Evolutionary conservation across 2,113 vertebrate species (phyloP).

Genomic region (Poeciliopsis turrubarensis): DNA sequence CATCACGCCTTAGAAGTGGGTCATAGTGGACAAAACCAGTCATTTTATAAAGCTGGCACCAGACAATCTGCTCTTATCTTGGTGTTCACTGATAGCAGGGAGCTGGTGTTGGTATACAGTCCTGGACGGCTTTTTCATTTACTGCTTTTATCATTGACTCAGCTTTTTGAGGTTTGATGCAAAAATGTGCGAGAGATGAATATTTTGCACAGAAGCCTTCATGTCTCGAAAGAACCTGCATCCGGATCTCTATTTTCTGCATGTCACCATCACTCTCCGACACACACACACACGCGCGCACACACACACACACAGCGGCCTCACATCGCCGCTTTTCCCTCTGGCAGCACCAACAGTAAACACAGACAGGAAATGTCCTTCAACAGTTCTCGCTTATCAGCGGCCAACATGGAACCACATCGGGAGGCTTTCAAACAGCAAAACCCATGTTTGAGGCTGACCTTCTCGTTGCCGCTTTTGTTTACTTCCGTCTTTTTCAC

Average conservation of each 20-base stretch:
- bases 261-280: not conserved
- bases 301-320: not conserved
- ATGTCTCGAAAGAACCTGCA: not conserved
- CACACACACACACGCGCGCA: not conserved
- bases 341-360: not conserved
- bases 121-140: not conserved
- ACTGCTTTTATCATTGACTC: not conserved
- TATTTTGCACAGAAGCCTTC: not conserved
- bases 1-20: constrained; percentile 6
- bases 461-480: not conserved
- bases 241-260: not conserved
- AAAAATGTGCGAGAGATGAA: not conserved
- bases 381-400: not conserved
- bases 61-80: constrained; percentile 53
- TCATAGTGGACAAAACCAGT: not conserved
- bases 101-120: not conserved
- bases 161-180: not conserved
- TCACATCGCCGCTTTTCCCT: not conserved
- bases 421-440: not conserved
- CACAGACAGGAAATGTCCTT: constrained; percentile 4
- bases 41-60: constrained; percentile 9
- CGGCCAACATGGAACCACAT: not conserved
- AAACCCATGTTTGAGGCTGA: not conserved
- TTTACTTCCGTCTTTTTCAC: not conserved
- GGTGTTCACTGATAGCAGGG: constrained; percentile 15